Evolutionary conservation across 64 coral and sea anemone genomes (phyloP).

Genomic region (Catalaphyllia jardinei): DNA sequence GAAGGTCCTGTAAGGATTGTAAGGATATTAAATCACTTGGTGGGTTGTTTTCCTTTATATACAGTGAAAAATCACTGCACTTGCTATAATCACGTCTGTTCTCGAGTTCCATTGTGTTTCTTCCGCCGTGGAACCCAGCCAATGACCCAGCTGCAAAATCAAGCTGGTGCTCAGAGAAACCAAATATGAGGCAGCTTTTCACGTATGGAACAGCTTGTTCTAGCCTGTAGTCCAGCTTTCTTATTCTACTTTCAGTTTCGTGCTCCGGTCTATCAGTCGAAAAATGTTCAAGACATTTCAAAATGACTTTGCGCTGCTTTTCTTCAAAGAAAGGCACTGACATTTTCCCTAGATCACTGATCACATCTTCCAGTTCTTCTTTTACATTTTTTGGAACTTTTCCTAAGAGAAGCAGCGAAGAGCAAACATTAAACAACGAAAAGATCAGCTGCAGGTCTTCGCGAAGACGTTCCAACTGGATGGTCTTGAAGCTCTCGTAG

Average conservation of each 20-base stretch:
- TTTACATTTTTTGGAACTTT: constrained; percentile 4
- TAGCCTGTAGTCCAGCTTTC: not conserved
- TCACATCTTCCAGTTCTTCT: not conserved
- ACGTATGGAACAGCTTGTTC: not conserved
- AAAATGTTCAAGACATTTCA: constrained; percentile 25
- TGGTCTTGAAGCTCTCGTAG: not conserved
- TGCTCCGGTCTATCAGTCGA: not conserved
- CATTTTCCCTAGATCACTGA: not conserved
- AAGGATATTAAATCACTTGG: not conserved
- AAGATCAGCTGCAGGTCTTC: not conserved
- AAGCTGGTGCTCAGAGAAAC: not conserved
- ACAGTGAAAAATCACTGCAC: not conserved
- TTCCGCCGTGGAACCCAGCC: too few relatives aligned
- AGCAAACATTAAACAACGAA: not conserved
- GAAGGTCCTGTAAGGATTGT: not conserved
- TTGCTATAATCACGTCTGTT: not conserved
- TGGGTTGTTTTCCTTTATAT: not conserved
- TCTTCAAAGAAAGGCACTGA: not conserved
- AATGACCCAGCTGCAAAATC: too few relatives aligned
- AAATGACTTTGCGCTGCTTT: not conserved
- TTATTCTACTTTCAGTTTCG: not conserved
- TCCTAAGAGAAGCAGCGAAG: not conserved
- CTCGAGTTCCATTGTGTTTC: not conserved
- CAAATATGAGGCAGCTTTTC: not conserved
- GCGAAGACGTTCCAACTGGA: not conserved